Base-by-base conservation (phyloP, 35 echinoderm and acorn worm species). In the Heliocidaris tuberculata region DNA sequence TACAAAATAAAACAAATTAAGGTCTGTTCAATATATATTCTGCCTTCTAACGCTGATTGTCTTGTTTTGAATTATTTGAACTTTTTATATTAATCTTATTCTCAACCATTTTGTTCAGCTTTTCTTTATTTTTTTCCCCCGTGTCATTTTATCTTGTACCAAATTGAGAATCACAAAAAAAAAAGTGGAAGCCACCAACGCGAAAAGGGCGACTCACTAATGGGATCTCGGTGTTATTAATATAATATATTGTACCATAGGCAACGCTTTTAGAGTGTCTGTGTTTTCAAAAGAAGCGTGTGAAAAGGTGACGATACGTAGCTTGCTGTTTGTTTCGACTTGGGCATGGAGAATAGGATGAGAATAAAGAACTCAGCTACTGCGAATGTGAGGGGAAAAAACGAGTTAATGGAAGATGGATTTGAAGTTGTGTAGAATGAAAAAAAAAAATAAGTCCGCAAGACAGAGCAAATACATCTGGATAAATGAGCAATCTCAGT, bases 331-430 rank as follows among this genome's bases (percentile, higher is more conserved):
- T n/a, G 65, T 78, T 78, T 78, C 65, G 65, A 78, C 27, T 6
- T 78, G 65, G 27, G 52, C 19, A 78, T 27, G 27, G 27, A n/a
- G 65, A 78, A 42, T 42, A 42, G 65, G 27, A 78, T 27, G 19
- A 29, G 65, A 24, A 78, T 78, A 78, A 27, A 78, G 19, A 78
- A 27, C 21, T 42, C 35, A 42, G 35, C 35, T 42, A 1, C 35
- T 78, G 65, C 3, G 65, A 78, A 78, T n/a, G 65, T 78, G 65
- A 78, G 21, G 13, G 13, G 11, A 78, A 78, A 78, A 78, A 27
- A 78, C 27, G 65, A 78, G 65, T 78, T 78, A 78, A 78, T 78
- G 65, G 65, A 78, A 78, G 65, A 78, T 78, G 65, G 65, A 27
- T 78, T 78, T 78, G 19, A 78, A n/a, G 52, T 56, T 15, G 52